Evolutionary conservation across 2,797 vertebrate genomes (phyloP), one percentile per base, ranked within the genome.

Genomic region (Thaleichthys pacificus): DNA sequence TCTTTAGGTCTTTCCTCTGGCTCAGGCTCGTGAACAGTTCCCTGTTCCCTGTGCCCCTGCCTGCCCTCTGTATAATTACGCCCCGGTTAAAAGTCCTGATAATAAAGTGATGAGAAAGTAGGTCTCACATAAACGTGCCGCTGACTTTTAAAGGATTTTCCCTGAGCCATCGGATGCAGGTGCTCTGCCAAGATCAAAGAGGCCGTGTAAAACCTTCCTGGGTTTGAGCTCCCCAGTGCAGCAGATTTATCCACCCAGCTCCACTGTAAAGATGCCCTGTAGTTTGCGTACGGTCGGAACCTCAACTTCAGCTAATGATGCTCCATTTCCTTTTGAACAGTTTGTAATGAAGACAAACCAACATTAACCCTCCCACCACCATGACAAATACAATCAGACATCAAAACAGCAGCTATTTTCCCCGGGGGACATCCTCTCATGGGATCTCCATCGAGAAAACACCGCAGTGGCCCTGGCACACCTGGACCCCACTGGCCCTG

Each of bases 161-260:
- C 81, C 79, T 84, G 78, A 92, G 89, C 89, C 89, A 82, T 88
- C 68, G 80, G 84, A 91, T 91, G 89, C 92, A 93, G 91, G 90
- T 93, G 92, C 84, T 88, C 80, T 57, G 60, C 74, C 5, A 67
- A 89, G 89, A 92, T 93, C 91, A 94, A 93, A 92, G 92, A 77
- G 17, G 75, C 69, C 28, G 66, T 85, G 81, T 84, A 85, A 86
- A 86, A 84, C 79, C 67, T 81, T 78, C 61, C 89, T 84, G 1
- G 80, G 79, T 83, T 86, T 77, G 70, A 80, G 83, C 85, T 80
- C 86, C 82, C 77, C 74, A 77, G 77, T 82, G 84, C 85, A 84
- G 83, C 73, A 84, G 82, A 86, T 88, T 90, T 86, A 89, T 89
- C 88, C 81, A 77, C 73, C 75, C 69, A 54, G 63, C 80, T 78